Base-by-base conservation (phyloP, 2,888 invertebrate species). In the Nemapogon koenigi region DNA sequence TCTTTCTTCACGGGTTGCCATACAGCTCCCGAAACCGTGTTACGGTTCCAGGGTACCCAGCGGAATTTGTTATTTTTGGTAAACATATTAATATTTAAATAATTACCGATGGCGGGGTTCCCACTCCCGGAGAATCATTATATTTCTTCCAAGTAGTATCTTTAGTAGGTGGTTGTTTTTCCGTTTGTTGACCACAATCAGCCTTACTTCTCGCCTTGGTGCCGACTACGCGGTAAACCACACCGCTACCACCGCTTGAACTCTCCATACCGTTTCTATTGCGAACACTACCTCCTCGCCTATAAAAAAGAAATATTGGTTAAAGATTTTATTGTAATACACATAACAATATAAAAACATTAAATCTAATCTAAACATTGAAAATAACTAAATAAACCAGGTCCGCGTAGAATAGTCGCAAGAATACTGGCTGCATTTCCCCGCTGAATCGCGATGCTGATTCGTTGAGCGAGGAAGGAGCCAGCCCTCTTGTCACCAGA, bases 111-210 rank as follows among this genome's bases (percentile, higher is more conserved):
- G 76, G 75, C 16, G 84, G 84, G 44, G 83, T 78, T 17, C 85
- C 84, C 30, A 85, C 84, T 40, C 84, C 85, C 10, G 85, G 84
- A 13, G 83, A 83, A 55, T 85, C 84, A 17, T 83, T 84, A 52
- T 85, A 85, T 46, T 84, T 81, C 61, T 84, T 85, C 84, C 84
- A 85, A 35, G 84, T 84, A 41, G 76, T 76, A 42, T 80, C 80
- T 62, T 73, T 66, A 41, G 43, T 8, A 46, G 71, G 62, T 40
- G 75, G 71, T 48, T 67, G 69, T 13, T 71, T 53, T 43, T 79
- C 80, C 0, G 80, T 79, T 53, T 80, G 80, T 51, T 80, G 80
- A 1, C 75, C 79, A 42, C 78, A 75, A 53, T 80, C 80, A 1
- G 78, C 65, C 50, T 79, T 79, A 51, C 59, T 78, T 46, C 75